Percentiles rank a stretch among this genome's conserved stretches.
Conservation (phyloP, 2,888 invertebrate species). For the Drosophila glabriapex region DNA sequence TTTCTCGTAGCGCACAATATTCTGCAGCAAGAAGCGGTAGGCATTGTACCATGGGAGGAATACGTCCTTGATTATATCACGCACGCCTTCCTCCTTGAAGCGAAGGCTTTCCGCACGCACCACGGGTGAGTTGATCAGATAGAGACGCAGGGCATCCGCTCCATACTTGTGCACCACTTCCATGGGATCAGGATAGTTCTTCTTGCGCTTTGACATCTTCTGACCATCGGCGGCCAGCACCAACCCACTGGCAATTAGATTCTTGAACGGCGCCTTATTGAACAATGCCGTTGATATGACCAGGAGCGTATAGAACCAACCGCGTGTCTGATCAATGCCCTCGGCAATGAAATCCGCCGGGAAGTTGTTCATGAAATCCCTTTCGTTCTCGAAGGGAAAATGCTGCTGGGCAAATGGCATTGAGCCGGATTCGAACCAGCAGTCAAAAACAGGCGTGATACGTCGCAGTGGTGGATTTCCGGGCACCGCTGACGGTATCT, state of each 20-base stretch:
- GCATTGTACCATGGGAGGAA: constrained; percentile 99
- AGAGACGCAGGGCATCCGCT: constrained; percentile 97
- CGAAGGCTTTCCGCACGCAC: constrained; percentile 98
- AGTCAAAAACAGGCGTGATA: constrained; percentile 98
- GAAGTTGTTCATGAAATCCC: constrained; percentile 95
- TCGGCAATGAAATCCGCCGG: constrained; percentile 99
- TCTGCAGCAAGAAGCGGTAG: constrained; percentile 97
- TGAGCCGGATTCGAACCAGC: constrained; percentile 99
- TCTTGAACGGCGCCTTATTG: constrained; percentile 98
- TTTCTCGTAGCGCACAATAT: constrained; percentile 92
- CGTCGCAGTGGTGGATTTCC: constrained; percentile 94
- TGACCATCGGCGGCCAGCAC: constrained; percentile 98
- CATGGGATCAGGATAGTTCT: constrained; percentile 99
- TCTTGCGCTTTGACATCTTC: constrained; percentile 99
- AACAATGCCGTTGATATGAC: constrained; percentile 98
- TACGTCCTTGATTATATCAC: constrained; percentile 98
- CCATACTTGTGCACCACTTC: constrained; percentile 96
- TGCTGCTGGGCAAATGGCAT: constrained; percentile 99
- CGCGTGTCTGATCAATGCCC: constrained; percentile 98
- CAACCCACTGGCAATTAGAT: constrained; percentile 97
- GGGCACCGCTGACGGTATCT: constrained; percentile 94
- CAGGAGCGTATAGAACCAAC: constrained; percentile 99
- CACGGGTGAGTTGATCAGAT: constrained; percentile 98
- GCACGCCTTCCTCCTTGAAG: constrained; percentile 98
- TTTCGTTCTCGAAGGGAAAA: constrained; percentile 97